Base-by-base conservation (phyloP, 2,113 vertebrate genomes). In the Cinclus mexicanus region DNA sequence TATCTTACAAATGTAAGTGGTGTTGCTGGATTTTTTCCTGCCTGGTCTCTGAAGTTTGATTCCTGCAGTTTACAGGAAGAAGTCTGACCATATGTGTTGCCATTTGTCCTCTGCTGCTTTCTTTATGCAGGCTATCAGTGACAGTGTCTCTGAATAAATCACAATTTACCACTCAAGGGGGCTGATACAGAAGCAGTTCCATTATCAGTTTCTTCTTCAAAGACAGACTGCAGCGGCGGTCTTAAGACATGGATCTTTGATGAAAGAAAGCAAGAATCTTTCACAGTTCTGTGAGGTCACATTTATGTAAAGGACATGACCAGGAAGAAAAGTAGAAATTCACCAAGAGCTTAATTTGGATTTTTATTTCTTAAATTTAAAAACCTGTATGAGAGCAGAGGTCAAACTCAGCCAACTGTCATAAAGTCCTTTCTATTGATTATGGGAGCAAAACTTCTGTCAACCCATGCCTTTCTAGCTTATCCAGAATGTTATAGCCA, bases 51-150 rank as follows among this genome's bases (percentile, higher is more conserved):
- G 81, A 89, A 71, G 57, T 80, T 55, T 47, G 47, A 35, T 53
- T 90, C 11, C 19, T 74, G 37, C 26, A 68, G 29, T 77, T 84
- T 69, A 71, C 42, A 79, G 61, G 33, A 81, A 77, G 49, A 81
- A 46, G 57, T 46, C 60, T 76, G 76, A 82, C 88, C 90, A 92
- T 87, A 90, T 90, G 85, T 74, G 18, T 80, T 94, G 70, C 93
- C 87, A 87, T 96, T 97, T 96, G 89, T 97, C 79, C 81, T 84
- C 35, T 3, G 6, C 31, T 87, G 65, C 42, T 89, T 88, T 55
- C 39, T 87, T 94, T 77, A 68, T 37, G 35, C 76, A 94, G 68
- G 65, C 84, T 93, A 23, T 88, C 63, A 89, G 57, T 20, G 29
- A 37, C 50, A 55, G 71, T 6, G 5, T 67, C 52, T 86, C 89